A percentile compares a stretch with the other conserved stretches of the same genome.
phyloP scores from a whole-genome alignment of 2,797 vertebrate species.

The Chloroceryle amazona region DNA sequence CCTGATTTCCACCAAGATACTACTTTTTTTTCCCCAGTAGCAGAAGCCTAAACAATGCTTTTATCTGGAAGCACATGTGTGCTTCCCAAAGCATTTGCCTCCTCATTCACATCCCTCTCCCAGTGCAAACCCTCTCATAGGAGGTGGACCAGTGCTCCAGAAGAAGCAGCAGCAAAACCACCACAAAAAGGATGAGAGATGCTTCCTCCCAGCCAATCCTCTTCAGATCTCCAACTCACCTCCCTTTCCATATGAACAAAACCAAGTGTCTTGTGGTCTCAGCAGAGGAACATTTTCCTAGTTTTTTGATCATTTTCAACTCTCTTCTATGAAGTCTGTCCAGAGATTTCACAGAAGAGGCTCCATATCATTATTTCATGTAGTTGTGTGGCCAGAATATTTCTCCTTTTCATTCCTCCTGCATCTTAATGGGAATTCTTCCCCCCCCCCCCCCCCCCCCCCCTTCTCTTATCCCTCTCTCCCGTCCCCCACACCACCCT shows the following conservation, averaged over 20 bases:
- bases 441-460: too few species aligned
- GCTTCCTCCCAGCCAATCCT: too few species aligned
- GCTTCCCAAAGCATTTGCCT: background rate
- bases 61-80: fast-evolving
- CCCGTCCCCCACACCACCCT: too few species aligned
- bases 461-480: too few species aligned
- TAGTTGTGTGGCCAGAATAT: background rate
- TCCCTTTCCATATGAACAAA: background rate
- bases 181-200: background rate
- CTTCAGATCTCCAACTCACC: background rate
- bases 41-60: background rate
- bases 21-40: background rate
- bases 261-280: fast-evolving
- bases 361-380: background rate
- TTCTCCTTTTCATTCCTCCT: background rate
- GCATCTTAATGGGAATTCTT: background rate
- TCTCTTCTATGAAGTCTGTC: background rate
- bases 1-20: background rate
- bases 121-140: fast-evolving
- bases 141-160: background rate
- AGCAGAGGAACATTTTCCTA: background rate
- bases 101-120: background rate
- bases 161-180: background rate
- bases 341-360: background rate
- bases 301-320: background rate